A percentile compares a stretch with the other conserved stretches of the same genome.
Conservation (phyloP, 2,888 invertebrate genomes). For the Emmelina monodactyla region DNA sequence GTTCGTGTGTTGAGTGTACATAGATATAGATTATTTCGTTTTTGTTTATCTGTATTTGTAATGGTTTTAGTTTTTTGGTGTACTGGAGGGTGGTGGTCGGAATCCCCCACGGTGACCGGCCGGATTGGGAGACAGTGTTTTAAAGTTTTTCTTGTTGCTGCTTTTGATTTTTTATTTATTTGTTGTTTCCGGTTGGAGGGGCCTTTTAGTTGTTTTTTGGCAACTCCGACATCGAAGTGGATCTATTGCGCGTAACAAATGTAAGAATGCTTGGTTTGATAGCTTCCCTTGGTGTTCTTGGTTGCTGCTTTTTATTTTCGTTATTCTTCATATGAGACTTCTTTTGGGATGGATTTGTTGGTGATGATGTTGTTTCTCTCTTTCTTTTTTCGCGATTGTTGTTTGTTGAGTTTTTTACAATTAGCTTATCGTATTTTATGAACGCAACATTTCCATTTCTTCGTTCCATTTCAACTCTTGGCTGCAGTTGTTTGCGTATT, state of each 20-base stretch:
- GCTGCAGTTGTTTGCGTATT: conserved; percentile 7
- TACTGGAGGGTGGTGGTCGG: conserved; percentile 7
- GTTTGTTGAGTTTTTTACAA: conserved; percentile 5
- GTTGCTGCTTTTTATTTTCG: neutral
- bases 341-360: neutral
- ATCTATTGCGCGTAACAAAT: neutral
- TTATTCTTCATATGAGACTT: conserved; percentile 1
- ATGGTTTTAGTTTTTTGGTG: neutral
- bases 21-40: neutral
- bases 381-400: conserved; percentile 9
- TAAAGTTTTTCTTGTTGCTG: neutral
- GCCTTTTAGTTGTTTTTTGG: neutral
- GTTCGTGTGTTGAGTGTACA: conserved; percentile 5
- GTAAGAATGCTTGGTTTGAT: neutral
- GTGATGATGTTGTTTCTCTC: conserved; percentile 4
- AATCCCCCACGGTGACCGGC: conserved; percentile 3
- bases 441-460: conserved; percentile 7
- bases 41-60: too few species aligned
- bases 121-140: conserved; percentile 5
- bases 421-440: conserved; percentile 7
- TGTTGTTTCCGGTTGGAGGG: neutral
- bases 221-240: neutral
- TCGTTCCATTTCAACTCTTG: conserved; percentile 8
- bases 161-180: neutral
- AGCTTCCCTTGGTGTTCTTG: neutral